Conservation (phyloP, 1,140 invertebrate genomes). For the Sycophila sp. region DNA sequence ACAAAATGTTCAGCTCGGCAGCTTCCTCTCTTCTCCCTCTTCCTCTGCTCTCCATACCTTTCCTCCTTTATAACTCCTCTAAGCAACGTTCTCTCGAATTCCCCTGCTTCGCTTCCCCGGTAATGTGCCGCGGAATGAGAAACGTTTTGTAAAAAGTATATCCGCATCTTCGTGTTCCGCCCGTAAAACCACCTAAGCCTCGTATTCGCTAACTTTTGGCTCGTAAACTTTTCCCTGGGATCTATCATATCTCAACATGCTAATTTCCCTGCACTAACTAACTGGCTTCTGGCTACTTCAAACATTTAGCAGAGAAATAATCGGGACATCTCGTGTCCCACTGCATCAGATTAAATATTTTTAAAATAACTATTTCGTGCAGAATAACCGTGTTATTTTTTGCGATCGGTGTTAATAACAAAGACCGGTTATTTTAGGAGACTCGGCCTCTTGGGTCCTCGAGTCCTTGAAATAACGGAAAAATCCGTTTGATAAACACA, state of each 20-base stretch:
- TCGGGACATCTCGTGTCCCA: neutral
- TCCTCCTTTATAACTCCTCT: conserved; percentile 37
- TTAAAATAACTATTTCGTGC: neutral
- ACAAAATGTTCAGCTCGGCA: conserved; percentile 63
- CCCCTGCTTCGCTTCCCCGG: conserved; percentile 51
- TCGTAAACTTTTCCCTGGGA: neutral
- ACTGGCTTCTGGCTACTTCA: neutral
- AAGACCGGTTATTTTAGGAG: neutral
- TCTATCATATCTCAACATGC: neutral
- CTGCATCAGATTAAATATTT: neutral
- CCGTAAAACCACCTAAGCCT: conserved; percentile 44
- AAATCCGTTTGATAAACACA: neutral
- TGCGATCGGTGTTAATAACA: neutral
- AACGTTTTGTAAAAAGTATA: conserved; percentile 65
- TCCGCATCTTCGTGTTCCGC: conserved; percentile 57
- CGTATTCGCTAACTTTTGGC: neutral
- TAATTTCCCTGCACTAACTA: neutral
- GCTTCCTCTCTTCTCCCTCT: conserved; percentile 45
- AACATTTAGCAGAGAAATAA: neutral
- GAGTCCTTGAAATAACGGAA: conserved; percentile 8
- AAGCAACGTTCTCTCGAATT: conserved; percentile 41
- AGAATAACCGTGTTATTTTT: neutral
- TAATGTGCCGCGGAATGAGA: conserved; percentile 64
- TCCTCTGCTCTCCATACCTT: conserved; percentile 38
- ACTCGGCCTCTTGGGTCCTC: neutral